A percentile compares a stretch with the other conserved stretches of the same genome.
Conservation (phyloP, 2,113 vertebrate genomes). For the Salminus brasiliensis region DNA sequence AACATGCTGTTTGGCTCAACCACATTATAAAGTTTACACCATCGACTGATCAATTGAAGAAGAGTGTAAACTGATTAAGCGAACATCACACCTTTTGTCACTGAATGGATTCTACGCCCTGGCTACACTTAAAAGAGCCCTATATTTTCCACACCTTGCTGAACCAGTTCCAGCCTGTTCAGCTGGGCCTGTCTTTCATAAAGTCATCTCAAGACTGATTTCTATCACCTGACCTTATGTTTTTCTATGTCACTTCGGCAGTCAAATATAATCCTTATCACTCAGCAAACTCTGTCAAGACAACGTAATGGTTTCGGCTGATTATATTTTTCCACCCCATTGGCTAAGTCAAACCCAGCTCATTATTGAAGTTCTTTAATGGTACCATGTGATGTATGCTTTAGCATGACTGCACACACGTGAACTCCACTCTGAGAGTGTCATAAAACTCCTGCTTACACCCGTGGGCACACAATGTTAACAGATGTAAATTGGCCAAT, state of each 20-base stretch:
- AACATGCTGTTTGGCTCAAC: not conserved
- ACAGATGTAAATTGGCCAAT: not conserved
- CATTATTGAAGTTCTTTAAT: not conserved
- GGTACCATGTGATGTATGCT: not conserved
- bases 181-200: not conserved
- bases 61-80: not conserved
- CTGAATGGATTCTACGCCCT: not conserved
- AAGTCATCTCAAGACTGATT: not conserved
- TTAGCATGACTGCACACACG: not conserved
- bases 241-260: not conserved
- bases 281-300: not conserved
- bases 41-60: not conserved
- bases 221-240: not conserved
- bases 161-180: not conserved
- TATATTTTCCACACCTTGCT: not conserved
- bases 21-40: not conserved
- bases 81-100: not conserved
- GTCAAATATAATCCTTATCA: not conserved
- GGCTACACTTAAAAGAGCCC: constrained; percentile 1
- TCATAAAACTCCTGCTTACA: not conserved
- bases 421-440: not conserved
- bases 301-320: not conserved
- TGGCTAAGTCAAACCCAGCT: not conserved
- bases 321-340: not conserved
- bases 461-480: not conserved